phyloP scores from a whole-genome alignment of 2,797 vertebrate species.

The Mormyrus proboscirostris region DNA sequence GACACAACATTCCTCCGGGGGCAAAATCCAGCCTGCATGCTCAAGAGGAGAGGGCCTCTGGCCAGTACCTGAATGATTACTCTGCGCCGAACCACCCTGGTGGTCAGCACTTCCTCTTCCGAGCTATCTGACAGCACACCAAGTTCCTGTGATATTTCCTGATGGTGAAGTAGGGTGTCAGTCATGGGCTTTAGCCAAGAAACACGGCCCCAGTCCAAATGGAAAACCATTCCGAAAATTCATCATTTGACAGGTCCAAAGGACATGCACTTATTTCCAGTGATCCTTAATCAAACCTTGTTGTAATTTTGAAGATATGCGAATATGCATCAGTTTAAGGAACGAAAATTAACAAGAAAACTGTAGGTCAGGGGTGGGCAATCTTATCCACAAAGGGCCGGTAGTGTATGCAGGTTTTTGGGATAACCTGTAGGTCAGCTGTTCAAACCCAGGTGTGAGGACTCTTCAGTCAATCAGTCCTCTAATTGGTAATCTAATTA shows the following conservation, averaged over 20 bases:
- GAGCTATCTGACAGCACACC: conserved; percentile 85
- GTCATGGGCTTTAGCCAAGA: not conserved
- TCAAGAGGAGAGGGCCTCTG: not conserved
- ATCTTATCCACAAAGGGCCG: too few relatives aligned
- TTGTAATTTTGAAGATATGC: not conserved
- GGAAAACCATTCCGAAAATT: not conserved
- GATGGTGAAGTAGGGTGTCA: conserved; percentile 42
- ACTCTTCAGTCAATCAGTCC: too few relatives aligned
- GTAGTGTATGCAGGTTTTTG: too few relatives aligned
- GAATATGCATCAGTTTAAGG: not conserved
- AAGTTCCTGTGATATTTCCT: conserved; percentile 89
- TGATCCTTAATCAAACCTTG: not conserved
- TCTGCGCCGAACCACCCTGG: conserved; percentile 88
- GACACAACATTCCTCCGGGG: not conserved
- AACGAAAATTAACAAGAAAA: not conserved
- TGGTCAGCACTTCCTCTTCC: conserved; percentile 90
- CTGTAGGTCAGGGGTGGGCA: not conserved
- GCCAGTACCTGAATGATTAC: conserved; percentile 92
- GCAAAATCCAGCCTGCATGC: conserved; percentile 17
- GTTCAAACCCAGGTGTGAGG: too few relatives aligned
- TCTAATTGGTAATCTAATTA: too few relatives aligned
- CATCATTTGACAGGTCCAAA: not conserved
- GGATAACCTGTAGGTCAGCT: too few relatives aligned
- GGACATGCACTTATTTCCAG: not conserved
- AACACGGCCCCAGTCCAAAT: not conserved